phyloP scores from a whole-genome alignment of 2,888 invertebrate genomes.

The Busseola fusca region DNA sequence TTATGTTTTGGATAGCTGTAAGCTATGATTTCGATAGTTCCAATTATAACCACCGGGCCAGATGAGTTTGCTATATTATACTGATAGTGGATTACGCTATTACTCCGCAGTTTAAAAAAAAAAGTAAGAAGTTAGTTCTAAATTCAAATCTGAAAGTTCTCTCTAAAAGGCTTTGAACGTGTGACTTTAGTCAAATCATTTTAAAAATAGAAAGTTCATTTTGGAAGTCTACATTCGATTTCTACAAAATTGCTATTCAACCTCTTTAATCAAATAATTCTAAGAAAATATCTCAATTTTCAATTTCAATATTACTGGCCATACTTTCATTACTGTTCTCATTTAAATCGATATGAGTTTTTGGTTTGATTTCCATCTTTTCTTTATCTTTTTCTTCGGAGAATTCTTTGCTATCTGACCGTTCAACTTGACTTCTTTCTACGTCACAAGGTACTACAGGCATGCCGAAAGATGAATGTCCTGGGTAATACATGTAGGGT shows the following conservation, averaged over 20 bases:
- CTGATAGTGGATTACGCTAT: background rate
- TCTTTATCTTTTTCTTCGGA: slow-evolving; percentile 75
- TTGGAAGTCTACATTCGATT: slow-evolving; percentile 47
- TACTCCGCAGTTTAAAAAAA: background rate
- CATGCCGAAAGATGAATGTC: slow-evolving; percentile 81
- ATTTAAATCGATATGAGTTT: slow-evolving; percentile 75
- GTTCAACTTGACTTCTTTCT: slow-evolving; percentile 77
- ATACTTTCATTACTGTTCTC: slow-evolving; percentile 87
- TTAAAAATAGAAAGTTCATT: slow-evolving; percentile 45
- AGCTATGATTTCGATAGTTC: no score
- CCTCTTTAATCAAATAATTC: slow-evolving; percentile 27
- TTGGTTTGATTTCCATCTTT: slow-evolving; percentile 71
- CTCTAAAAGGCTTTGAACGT: background rate
- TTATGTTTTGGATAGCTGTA: no score
- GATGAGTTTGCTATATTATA: no score
- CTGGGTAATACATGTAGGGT: slow-evolving; percentile 86
- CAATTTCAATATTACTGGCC: slow-evolving; percentile 87
- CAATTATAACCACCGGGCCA: no score
- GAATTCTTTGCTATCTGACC: slow-evolving; percentile 68
- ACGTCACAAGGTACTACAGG: slow-evolving; percentile 77
- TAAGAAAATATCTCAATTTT: slow-evolving; percentile 74
- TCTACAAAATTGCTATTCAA: slow-evolving; percentile 44
- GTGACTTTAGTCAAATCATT: slow-evolving; percentile 17
- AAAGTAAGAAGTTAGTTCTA: background rate
- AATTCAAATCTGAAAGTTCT: slow-evolving; percentile 24